Percentiles rank a stretch among this genome's conserved stretches.
Conservation (phyloP, 2,888 invertebrate genomes). For the Orthonychiurus folsomi region DNA sequence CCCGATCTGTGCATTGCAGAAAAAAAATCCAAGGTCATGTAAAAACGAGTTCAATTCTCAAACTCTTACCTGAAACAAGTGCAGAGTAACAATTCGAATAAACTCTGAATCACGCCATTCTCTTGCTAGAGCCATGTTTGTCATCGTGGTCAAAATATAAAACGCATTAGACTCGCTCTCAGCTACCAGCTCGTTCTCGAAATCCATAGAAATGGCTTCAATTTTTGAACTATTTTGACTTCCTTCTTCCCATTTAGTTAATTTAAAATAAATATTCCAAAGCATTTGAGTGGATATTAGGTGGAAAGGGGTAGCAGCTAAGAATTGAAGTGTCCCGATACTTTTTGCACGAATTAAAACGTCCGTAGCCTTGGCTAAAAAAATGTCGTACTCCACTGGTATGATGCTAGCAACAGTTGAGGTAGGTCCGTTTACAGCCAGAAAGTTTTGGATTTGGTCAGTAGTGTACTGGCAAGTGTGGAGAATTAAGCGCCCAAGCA, state of each 20-base stretch:
- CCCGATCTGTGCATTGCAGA: slow-evolving; percentile 53
- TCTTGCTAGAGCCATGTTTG: slow-evolving; percentile 67
- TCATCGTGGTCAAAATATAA: slow-evolving; percentile 66
- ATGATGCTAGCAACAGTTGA: slow-evolving; percentile 45
- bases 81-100: slow-evolving; percentile 56
- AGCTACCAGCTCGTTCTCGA: slow-evolving; percentile 56
- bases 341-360: slow-evolving; percentile 62
- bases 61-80: slow-evolving; percentile 58
- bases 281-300: slow-evolving; percentile 52
- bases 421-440: slow-evolving; percentile 46
- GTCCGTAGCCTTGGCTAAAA: slow-evolving; percentile 59
- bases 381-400: slow-evolving; percentile 57
- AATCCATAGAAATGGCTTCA: slow-evolving; percentile 43
- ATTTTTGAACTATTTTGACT: slow-evolving; percentile 29
- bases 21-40: neutral
- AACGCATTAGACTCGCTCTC: slow-evolving; percentile 65
- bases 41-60: neutral
- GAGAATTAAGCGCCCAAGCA: slow-evolving; percentile 57
- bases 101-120: slow-evolving; percentile 54
- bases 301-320: slow-evolving; percentile 63
- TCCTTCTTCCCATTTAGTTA: slow-evolving; percentile 39
- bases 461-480: slow-evolving; percentile 64
- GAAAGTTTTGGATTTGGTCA: slow-evolving; percentile 58
- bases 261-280: slow-evolving; percentile 57
- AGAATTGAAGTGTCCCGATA: slow-evolving; percentile 71